A percentile compares a stretch with the other conserved stretches of the same genome.
Evolutionary conservation across 92 coral and sea anemone species (phyloP).

Genomic region (Umimayanthus kanabou): DNA sequence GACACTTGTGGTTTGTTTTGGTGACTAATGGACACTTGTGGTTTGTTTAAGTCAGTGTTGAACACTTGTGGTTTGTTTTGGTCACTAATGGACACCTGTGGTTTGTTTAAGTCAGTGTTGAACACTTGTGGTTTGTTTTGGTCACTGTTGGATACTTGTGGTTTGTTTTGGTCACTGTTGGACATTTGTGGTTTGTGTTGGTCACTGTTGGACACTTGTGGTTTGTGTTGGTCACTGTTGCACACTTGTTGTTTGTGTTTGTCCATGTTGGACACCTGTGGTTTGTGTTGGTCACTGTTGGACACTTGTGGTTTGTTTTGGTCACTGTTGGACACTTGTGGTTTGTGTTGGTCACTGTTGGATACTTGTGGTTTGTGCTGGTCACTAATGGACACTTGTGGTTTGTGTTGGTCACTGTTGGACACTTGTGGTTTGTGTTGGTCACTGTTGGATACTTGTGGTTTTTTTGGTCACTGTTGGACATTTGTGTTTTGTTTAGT

Average conservation of each 20-base stretch:
- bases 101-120: not conserved
- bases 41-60: too few relatives aligned
- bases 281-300: not conserved
- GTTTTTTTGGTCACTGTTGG: not conserved
- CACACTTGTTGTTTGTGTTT: not conserved
- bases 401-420: too few relatives aligned
- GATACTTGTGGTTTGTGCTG: not conserved
- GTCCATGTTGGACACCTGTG: not conserved
- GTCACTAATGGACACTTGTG: not conserved
- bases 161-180: not conserved
- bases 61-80: not conserved
- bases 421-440: not conserved
- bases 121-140: not conserved
- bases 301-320: too few relatives aligned
- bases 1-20: not conserved
- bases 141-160: not conserved
- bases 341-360: too few relatives aligned
- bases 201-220: not conserved
- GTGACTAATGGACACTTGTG: not conserved
- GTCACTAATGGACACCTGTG: not conserved
- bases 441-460: not conserved
- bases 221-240: not conserved
- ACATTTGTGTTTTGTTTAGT: too few relatives aligned
- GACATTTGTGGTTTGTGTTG: not conserved
- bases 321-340: too few relatives aligned